These are phyloP conservation scores for Chydorus sphaericus DNA, from an alignment of 2,888 invertebrate genomes.

Conservation along the genomic window DNA sequence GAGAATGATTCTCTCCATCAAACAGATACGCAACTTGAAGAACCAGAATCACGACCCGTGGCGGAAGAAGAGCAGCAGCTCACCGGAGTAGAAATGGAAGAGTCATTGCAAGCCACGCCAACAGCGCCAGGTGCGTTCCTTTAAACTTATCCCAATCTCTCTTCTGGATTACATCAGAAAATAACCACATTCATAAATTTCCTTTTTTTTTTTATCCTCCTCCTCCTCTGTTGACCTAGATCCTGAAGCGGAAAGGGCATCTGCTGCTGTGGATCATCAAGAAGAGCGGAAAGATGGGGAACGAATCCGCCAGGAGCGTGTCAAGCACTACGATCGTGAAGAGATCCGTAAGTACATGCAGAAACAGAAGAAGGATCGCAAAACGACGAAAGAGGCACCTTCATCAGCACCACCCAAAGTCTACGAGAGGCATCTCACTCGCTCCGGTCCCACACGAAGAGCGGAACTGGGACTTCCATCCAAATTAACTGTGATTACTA, in stretches of 20 bases:
- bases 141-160: not conserved
- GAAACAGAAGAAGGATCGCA: conserved; percentile 37
- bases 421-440: not conserved
- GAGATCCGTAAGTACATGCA: conserved; percentile 40
- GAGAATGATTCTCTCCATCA: not conserved
- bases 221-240: not conserved
- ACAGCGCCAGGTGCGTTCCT: too few species aligned
- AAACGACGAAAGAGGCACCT: conserved; percentile 28
- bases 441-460: not conserved
- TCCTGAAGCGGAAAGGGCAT: not conserved
- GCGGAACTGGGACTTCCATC: not conserved
- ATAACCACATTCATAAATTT: not conserved
- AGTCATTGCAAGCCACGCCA: too few species aligned
- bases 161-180: not conserved
- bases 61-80: not conserved
- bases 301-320: not conserved
- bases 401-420: not conserved
- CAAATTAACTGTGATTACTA: not conserved
- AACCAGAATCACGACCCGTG: not conserved
- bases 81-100: too few species aligned
- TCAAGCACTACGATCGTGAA: conserved; percentile 32
- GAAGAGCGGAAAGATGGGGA: not conserved
- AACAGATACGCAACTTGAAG: too few species aligned
- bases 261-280: not conserved
- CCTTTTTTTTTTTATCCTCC: not conserved